Conservation (phyloP, 30 jellyfish, hydroid and myxozoan species). For the Mastigias papua region DNA sequence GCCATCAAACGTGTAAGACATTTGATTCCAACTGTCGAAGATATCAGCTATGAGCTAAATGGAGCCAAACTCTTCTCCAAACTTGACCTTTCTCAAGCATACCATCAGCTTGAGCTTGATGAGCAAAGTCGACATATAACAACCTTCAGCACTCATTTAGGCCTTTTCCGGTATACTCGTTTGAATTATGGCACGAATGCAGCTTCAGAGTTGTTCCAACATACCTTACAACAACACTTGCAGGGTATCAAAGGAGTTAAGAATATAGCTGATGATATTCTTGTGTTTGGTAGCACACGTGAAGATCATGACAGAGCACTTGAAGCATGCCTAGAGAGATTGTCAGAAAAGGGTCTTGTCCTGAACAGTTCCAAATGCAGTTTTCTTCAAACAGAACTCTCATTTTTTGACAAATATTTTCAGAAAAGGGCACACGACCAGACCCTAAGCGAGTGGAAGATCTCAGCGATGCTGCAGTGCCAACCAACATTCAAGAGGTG, state of each 20-base stretch:
- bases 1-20: slow-evolving; percentile 74
- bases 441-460: slow-evolving; percentile 38
- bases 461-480: slow-evolving; percentile 24
- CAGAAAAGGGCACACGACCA: slow-evolving; percentile 43
- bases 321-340: slow-evolving; percentile 15
- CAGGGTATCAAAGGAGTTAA: slow-evolving; percentile 25
- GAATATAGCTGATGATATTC: slow-evolving; percentile 55
- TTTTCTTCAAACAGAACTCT: slow-evolving; percentile 45
- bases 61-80: slow-evolving; percentile 48
- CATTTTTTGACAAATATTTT: slow-evolving; percentile 49
- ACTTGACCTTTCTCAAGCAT: slow-evolving; percentile 18
- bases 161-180: slow-evolving; percentile 31
- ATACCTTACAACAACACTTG: slow-evolving; percentile 16
- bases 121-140: slow-evolving; percentile 22
- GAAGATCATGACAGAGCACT: slow-evolving; percentile 66
- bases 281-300: slow-evolving; percentile 48
- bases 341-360: slow-evolving; percentile 25
- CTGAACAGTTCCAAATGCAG: slow-evolving; percentile 57
- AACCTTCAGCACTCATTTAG: slow-evolving; percentile 24
- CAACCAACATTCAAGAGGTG: slow-evolving; percentile 41
- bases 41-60: slow-evolving; percentile 23
- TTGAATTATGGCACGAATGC: slow-evolving; percentile 22
- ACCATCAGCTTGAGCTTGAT: slow-evolving; percentile 34
- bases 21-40: slow-evolving; percentile 44
- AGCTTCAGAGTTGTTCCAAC: slow-evolving; percentile 43